These are phyloP conservation scores for Nemurella pictetii DNA, from an alignment of 2,888 invertebrate species.

Conservation along the genomic window DNA sequence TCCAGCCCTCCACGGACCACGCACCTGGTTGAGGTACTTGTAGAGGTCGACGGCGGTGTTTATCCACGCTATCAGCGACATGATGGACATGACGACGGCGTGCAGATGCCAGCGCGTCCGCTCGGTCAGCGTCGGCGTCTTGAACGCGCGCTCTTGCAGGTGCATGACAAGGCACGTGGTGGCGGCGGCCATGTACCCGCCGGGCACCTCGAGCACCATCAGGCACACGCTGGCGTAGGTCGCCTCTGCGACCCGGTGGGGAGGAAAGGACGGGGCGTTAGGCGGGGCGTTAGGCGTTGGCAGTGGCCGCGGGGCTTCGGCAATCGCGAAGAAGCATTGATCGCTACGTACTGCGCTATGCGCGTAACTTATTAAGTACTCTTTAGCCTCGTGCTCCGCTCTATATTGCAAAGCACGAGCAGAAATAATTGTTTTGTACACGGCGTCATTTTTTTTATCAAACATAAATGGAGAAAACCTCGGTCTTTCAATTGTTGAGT, in stretches of 20 bases:
- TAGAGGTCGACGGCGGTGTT: slow-evolving; percentile 62
- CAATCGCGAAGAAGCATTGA: no score
- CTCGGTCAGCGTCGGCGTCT: slow-evolving; percentile 49
- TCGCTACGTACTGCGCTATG: no score
- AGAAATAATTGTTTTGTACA: no score
- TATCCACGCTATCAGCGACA: slow-evolving; percentile 66
- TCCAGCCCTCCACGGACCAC: neutral
- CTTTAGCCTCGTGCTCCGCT: no score
- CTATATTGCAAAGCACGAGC: no score
- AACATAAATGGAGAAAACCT: no score
- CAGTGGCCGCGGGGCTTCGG: no score
- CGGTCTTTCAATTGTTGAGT: no score
- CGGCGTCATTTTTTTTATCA: no score
- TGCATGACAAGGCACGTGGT: slow-evolving; percentile 62
- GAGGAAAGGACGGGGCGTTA: no score
- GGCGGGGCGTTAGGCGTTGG: no score
- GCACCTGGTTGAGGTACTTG: slow-evolving; percentile 58
- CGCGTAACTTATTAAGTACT: no score
- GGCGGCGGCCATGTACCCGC: slow-evolving; percentile 62
- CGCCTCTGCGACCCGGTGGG: slow-evolving; percentile 50
- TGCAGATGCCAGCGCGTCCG: slow-evolving; percentile 59
- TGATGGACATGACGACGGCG: slow-evolving; percentile 60
- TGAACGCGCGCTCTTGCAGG: slow-evolving; percentile 60
- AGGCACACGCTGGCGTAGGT: slow-evolving; percentile 60
- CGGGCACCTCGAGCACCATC: slow-evolving; percentile 62